Evolutionary conservation across 2,113 vertebrate genomes (phyloP).

Genomic region (Ornithorhynchus anatinus): DNA sequence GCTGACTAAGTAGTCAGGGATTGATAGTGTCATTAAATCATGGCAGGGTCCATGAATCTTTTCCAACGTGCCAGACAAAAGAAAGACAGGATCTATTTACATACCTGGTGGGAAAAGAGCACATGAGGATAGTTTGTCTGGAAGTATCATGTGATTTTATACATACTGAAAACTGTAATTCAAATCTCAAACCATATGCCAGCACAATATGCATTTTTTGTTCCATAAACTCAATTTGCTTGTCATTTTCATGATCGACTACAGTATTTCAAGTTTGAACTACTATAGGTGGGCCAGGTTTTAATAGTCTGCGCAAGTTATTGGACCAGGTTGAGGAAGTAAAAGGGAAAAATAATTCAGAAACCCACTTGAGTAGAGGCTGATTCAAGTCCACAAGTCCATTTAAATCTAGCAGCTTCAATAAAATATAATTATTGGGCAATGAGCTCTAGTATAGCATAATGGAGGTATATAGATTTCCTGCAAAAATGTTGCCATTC

Average conservation of each 20-base stretch:
- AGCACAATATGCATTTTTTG: not conserved
- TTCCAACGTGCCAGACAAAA: too few species aligned
- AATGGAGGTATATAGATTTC: not conserved
- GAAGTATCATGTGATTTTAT: not conserved
- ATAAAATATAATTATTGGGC: not conserved
- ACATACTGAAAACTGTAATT: constrained; percentile 6
- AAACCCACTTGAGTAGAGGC: constrained; percentile 3
- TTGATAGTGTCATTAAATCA: too few species aligned
- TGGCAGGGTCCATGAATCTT: too few species aligned
- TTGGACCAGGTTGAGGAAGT: not conserved
- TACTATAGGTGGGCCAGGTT: not conserved
- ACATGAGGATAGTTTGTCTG: not conserved
- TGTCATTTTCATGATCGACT: constrained; percentile 2
- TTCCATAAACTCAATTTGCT: not conserved
- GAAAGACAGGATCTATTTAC: not conserved
- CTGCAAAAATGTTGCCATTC: not conserved
- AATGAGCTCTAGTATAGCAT: not conserved
- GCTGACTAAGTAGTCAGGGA: too few species aligned
- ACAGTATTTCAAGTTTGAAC: not conserved
- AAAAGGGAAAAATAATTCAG: not conserved
- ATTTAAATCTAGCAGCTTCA: not conserved
- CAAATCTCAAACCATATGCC: constrained; percentile 2
- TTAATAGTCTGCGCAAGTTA: not conserved
- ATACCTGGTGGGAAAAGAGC: not conserved
- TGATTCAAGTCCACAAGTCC: constrained; percentile 38